These are phyloP conservation scores for Melanotaenia nigrans DNA, from an alignment of 2,797 vertebrate species.

Conservation along the genomic window DNA sequence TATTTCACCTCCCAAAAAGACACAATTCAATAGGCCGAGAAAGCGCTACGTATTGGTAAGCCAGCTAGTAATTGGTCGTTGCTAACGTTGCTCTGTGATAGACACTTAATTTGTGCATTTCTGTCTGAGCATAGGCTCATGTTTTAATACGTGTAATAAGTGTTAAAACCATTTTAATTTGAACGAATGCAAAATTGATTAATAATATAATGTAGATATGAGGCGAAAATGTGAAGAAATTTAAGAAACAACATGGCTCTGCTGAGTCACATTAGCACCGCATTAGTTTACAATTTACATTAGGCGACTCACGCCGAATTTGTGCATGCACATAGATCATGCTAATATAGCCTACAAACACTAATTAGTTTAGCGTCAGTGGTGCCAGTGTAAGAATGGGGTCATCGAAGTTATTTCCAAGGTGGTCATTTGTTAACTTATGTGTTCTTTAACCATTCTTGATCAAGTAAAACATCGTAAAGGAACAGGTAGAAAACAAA, in stretches of 20 bases:
- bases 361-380: neutral
- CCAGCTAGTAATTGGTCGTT: constrained; percentile 46
- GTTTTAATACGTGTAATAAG: neutral
- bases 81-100: constrained; percentile 20
- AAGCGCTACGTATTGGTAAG: constrained; percentile 22
- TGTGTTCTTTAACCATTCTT: neutral
- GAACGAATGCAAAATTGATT: neutral
- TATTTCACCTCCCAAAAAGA: constrained; percentile 49
- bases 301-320: constrained; percentile 39
- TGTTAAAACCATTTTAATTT: neutral
- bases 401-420: no score
- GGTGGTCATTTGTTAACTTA: no score
- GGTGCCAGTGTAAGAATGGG: neutral
- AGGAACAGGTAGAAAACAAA: neutral
- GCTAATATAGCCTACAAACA: neutral
- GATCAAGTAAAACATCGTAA: neutral
- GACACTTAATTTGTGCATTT: constrained; percentile 39
- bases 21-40: constrained; percentile 50
- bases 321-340: constrained; percentile 21
- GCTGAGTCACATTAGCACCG: constrained; percentile 5
- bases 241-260: neutral
- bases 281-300: constrained; percentile 32
- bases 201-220: accelerated
- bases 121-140: neutral
- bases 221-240: neutral